Percentiles rank a stretch among this genome's conserved stretches.
These are phyloP conservation scores for Stramonita haemastoma DNA, from an alignment of 2,888 invertebrate species.

Conservation along the genomic window DNA sequence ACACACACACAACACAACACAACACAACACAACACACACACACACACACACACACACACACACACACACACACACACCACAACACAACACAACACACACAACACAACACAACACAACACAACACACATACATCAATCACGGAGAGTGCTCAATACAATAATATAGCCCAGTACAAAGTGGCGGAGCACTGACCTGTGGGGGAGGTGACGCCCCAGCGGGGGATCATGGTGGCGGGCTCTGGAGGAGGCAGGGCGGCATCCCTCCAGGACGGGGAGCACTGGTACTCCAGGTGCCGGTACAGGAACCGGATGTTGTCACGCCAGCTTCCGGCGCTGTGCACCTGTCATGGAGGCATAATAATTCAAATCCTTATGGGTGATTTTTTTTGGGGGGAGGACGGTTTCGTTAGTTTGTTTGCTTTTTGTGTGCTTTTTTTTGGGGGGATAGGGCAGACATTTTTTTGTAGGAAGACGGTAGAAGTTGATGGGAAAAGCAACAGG, in stretches of 20 bases:
- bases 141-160: neutral
- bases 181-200: neutral
- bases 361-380: too few species aligned
- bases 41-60: neutral
- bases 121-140: neutral
- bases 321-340: slow-evolving; percentile 51
- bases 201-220: neutral
- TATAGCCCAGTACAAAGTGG: neutral
- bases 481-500: neutral
- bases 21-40: neutral
- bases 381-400: too few species aligned
- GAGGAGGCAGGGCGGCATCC: slow-evolving; percentile 49
- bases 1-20: neutral
- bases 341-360: neutral
- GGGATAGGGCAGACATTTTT: too few species aligned
- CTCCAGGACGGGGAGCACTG: slow-evolving; percentile 69
- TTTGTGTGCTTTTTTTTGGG: too few species aligned
- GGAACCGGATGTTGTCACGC: slow-evolving; percentile 61
- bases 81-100: too few species aligned
- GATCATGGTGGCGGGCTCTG: slow-evolving; percentile 43
- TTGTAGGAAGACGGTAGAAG: neutral
- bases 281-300: slow-evolving; percentile 64
- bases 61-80: neutral
- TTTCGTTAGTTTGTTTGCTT: too few species aligned
- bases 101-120: neutral